Percentiles rank a stretch among this genome's conserved stretches.
phyloP scores from a whole-genome alignment of 92 coral and sea anemone genomes.

The Actinernus sp. region DNA sequence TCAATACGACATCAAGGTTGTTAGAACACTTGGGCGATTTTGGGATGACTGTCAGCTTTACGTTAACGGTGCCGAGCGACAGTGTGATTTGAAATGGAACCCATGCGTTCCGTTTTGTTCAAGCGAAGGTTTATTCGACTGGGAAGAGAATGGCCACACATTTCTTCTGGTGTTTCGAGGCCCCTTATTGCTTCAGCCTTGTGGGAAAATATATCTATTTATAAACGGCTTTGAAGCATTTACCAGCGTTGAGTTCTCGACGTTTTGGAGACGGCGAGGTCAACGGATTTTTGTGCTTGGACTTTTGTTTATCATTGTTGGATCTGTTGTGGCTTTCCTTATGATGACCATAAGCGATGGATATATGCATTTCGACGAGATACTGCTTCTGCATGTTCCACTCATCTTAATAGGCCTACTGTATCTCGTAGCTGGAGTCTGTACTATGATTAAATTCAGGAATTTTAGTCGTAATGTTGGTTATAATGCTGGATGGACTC shows the following conservation, averaged over 20 bases:
- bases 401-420: background rate
- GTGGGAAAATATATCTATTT: slow-evolving; percentile 29
- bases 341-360: slow-evolving; percentile 27
- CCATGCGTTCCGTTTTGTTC: slow-evolving; percentile 4
- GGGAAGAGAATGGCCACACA: slow-evolving; percentile 1
- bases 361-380: slow-evolving; percentile 12
- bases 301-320: background rate
- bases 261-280: slow-evolving; percentile 43
- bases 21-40: slow-evolving; percentile 8
- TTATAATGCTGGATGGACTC: no score
- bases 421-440: slow-evolving; percentile 7
- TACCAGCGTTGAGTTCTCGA: slow-evolving; percentile 4
- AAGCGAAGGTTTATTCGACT: background rate
- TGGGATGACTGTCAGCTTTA: slow-evolving; percentile 9
- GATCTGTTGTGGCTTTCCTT: slow-evolving; percentile 6
- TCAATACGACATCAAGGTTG: slow-evolving; percentile 10
- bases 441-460: background rate
- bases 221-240: slow-evolving; percentile 44
- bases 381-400: slow-evolving; percentile 5
- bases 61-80: background rate
- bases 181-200: slow-evolving; percentile 5
- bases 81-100: slow-evolving; percentile 12
- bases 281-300: slow-evolving; percentile 1
- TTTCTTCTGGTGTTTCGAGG: slow-evolving; percentile 9
- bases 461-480: no score